phyloP scores from a whole-genome alignment of 2,888 invertebrate species.

The Acronicta psi region DNA sequence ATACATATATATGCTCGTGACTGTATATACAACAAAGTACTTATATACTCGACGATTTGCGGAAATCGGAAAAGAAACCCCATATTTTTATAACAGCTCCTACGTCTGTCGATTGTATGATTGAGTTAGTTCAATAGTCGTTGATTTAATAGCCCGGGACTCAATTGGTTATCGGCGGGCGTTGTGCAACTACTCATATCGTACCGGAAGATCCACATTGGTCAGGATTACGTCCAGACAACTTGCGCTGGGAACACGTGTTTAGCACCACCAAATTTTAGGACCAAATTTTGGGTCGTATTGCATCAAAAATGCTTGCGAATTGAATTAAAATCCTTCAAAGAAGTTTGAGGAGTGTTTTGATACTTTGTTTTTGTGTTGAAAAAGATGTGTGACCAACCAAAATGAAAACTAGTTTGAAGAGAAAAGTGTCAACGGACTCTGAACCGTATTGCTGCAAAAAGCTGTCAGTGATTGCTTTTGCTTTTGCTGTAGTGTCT shows the following conservation, averaged over 20 bases:
- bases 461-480: constrained; percentile 77
- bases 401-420: constrained; percentile 55
- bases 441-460: constrained; percentile 67
- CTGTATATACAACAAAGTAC: too few relatives aligned
- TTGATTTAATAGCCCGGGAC: constrained; percentile 72
- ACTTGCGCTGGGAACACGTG: constrained; percentile 55
- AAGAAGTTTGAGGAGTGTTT: constrained; percentile 5
- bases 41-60: neutral
- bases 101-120: constrained; percentile 77
- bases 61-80: too few relatives aligned
- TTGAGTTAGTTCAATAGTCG: constrained; percentile 66
- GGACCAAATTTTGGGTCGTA: constrained; percentile 9
- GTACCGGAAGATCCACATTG: constrained; percentile 82
- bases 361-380: constrained; percentile 21
- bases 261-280: constrained; percentile 9
- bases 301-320: constrained; percentile 4
- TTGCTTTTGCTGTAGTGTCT: constrained; percentile 76
- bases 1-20: too few relatives aligned
- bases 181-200: constrained; percentile 79
- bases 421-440: constrained; percentile 59
- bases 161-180: constrained; percentile 82
- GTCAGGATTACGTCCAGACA: constrained; percentile 79
- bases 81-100: constrained; percentile 7
- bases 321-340: constrained; percentile 3
- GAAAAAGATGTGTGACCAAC: constrained; percentile 34